These are phyloP conservation scores for Odobenus rosmarus DNA, from an alignment of 2,113 vertebrate genomes.

Conservation along the genomic window DNA sequence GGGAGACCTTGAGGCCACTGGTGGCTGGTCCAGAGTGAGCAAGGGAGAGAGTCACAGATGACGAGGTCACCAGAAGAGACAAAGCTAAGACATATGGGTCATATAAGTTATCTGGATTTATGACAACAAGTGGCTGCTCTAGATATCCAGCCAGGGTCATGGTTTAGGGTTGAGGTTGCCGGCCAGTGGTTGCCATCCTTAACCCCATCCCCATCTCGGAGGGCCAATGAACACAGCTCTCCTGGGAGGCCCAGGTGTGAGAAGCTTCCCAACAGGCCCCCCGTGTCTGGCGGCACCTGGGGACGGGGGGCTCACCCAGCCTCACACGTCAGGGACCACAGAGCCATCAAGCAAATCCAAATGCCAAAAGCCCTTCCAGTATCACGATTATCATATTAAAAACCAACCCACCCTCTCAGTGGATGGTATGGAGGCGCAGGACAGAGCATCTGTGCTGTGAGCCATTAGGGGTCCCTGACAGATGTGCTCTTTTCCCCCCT, in stretches of 20 bases:
- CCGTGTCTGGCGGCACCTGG: not conserved
- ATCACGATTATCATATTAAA: conserved; percentile 49
- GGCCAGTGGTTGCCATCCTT: not conserved
- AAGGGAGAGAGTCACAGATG: not conserved
- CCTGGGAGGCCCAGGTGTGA: not conserved
- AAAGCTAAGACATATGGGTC: not conserved
- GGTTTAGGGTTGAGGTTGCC: not conserved
- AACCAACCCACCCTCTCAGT: conserved; percentile 63
- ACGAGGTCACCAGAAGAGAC: not conserved
- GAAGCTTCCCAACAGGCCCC: not conserved
- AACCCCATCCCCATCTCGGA: not conserved
- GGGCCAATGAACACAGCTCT: not conserved
- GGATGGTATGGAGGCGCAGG: conserved; percentile 68
- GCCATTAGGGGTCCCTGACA: conserved; percentile 87
- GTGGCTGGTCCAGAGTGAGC: not conserved
- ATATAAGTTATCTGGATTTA: not conserved
- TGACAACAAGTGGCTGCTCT: not conserved
- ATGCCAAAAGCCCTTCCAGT: conserved; percentile 69
- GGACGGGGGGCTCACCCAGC: conserved; percentile 46
- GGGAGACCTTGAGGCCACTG: not conserved
- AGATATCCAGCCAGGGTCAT: accelerated
- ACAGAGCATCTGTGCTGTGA: conserved; percentile 85
- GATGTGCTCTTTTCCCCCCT: conserved; percentile 83
- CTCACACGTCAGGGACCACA: conserved; percentile 56
- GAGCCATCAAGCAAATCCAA: conserved; percentile 64